Evolutionary conservation across 1,140 invertebrate species (phyloP).

Genomic region (Lepeophtheirus salmonis): DNA sequence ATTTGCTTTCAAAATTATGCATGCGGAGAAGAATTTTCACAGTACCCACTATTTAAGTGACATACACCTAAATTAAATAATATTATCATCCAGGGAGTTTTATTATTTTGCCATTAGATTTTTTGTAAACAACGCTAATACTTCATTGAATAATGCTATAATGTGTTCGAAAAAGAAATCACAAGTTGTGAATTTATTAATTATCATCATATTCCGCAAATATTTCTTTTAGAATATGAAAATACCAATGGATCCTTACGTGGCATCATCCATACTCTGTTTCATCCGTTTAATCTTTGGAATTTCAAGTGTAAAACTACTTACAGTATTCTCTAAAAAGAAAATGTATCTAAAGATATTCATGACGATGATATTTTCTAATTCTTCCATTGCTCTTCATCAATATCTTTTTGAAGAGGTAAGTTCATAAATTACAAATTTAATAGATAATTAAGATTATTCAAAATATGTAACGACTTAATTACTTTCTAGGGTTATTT

Average conservation of each 20-base stretch:
- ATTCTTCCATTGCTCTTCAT: background rate
- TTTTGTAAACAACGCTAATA: too few species aligned
- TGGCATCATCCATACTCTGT: background rate
- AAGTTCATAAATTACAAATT: background rate
- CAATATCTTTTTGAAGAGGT: background rate
- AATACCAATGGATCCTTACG: background rate
- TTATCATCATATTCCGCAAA: background rate
- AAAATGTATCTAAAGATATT: background rate
- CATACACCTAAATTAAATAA: too few species aligned
- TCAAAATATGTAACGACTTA: background rate
- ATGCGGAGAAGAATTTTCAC: too few species aligned
- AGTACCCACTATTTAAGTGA: too few species aligned
- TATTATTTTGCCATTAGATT: background rate
- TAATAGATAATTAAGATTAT: background rate
- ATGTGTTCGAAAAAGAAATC: too few species aligned
- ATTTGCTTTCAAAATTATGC: too few species aligned
- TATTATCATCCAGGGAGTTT: too few species aligned
- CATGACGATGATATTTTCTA: background rate
- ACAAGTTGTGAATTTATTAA: too few species aligned
- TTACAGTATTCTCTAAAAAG: background rate
- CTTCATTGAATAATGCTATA: too few species aligned
- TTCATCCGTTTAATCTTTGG: background rate
- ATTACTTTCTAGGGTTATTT: background rate
- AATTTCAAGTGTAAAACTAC: background rate
- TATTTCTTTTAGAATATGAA: background rate